Percentiles rank a stretch among this genome's conserved stretches.
Conservation (phyloP, 2,888 invertebrate species). For the Drosophila macrospina region DNA sequence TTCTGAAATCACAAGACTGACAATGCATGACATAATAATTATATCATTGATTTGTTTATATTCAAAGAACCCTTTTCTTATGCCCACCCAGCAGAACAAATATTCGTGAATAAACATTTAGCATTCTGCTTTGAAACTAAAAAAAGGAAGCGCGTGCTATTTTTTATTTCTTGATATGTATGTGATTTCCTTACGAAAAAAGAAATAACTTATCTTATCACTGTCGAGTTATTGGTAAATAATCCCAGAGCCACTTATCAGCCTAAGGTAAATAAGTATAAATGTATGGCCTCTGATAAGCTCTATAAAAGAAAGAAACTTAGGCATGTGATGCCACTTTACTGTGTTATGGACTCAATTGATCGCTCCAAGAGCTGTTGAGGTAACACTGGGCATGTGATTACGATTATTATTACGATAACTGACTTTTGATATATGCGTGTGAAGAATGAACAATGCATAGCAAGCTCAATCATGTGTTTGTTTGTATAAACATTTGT, state of each 20-base stretch:
- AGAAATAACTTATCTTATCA: slow-evolving; percentile 61
- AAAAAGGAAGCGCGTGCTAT: slow-evolving; percentile 55
- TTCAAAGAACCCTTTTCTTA: neutral
- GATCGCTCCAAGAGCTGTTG: slow-evolving; percentile 43
- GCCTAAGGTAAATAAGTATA: slow-evolving; percentile 41
- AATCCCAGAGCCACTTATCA: slow-evolving; percentile 61
- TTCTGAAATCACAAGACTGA: slow-evolving; percentile 64
- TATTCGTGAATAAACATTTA: slow-evolving; percentile 21
- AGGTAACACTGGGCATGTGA: slow-evolving; percentile 72
- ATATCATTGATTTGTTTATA: slow-evolving; percentile 50
- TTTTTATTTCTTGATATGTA: slow-evolving; percentile 23
- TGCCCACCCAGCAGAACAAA: neutral
- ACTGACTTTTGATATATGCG: slow-evolving; percentile 6
- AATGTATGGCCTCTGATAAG: slow-evolving; percentile 57
- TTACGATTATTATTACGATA: slow-evolving; percentile 46
- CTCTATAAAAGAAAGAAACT: slow-evolving; percentile 30
- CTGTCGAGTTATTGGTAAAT: slow-evolving; percentile 70
- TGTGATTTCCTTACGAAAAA: slow-evolving; percentile 14
- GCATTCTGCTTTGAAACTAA: slow-evolving; percentile 6
- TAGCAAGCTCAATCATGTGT: slow-evolving; percentile 48
- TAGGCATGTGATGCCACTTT: slow-evolving; percentile 65
- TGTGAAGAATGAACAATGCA: slow-evolving; percentile 19
- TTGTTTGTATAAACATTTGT: slow-evolving; percentile 31
- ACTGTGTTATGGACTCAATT: slow-evolving; percentile 35
- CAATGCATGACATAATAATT: slow-evolving; percentile 69